Evolutionary conservation across 2,888 invertebrate genomes (phyloP).

Genomic region (Phaedon cochleariae): DNA sequence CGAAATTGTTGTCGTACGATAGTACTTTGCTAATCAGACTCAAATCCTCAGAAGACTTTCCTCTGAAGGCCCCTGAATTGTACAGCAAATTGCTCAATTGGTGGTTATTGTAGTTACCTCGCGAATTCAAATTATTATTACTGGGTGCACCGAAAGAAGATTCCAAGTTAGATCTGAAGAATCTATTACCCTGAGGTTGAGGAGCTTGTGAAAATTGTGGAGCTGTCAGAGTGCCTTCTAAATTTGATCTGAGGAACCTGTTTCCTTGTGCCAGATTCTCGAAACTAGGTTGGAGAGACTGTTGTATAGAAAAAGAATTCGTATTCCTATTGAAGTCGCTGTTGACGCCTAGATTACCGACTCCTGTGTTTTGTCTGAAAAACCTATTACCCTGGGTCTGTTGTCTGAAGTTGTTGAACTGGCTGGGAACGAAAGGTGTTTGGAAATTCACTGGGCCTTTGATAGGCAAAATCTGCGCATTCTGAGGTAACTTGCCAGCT

Average conservation of each 20-base stretch:
- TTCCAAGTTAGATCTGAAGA: constrained; percentile 43
- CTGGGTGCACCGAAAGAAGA: constrained; percentile 18
- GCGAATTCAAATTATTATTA: constrained; percentile 19
- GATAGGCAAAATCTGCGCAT: constrained; percentile 58
- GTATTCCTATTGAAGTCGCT: constrained; percentile 21
- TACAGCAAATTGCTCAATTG: constrained; percentile 73
- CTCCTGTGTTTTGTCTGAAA: constrained; percentile 57
- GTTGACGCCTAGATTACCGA: constrained; percentile 34
- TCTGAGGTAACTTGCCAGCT: constrained; percentile 55
- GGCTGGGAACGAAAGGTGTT: constrained; percentile 38
- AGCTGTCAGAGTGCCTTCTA: constrained; percentile 28
- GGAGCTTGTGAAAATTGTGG: constrained; percentile 23
- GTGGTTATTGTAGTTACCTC: constrained; percentile 46
- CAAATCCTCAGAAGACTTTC: constrained; percentile 73
- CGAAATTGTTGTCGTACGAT: constrained; percentile 67
- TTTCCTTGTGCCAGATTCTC: constrained; percentile 24
- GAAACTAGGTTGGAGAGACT: constrained; percentile 34
- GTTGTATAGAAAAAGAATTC: constrained; percentile 40
- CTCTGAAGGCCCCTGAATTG: constrained; percentile 71
- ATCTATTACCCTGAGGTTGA: constrained; percentile 31
- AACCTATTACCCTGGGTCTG: constrained; percentile 46
- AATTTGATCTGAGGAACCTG: constrained; percentile 42
- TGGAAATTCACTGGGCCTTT: constrained; percentile 54
- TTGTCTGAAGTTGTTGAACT: constrained; percentile 12
- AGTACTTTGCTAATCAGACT: constrained; percentile 84